phyloP scores from a whole-genome alignment of 2,888 invertebrate species.

The Girardia tigrina region DNA sequence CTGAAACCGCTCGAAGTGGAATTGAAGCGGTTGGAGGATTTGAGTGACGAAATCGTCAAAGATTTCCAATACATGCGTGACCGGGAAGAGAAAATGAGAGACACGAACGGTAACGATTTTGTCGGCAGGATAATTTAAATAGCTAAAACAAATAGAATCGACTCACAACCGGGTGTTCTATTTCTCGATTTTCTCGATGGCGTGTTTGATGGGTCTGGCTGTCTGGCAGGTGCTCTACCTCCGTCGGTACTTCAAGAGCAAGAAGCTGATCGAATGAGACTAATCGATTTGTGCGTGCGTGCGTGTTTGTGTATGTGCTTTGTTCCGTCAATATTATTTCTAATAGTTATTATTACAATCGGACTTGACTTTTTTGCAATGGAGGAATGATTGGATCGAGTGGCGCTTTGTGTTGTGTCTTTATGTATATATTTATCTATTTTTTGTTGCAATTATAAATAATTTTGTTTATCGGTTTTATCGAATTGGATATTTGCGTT shows the following conservation, averaged over 20 bases:
- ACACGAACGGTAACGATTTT: slow-evolving; percentile 71
- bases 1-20: slow-evolving; percentile 95
- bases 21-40: slow-evolving; percentile 78
- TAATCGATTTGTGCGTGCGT: too few species aligned
- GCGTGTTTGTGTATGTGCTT: too few species aligned
- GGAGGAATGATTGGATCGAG: too few species aligned
- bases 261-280: slow-evolving; percentile 85
- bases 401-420: too few species aligned
- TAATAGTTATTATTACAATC: too few species aligned
- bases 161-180: slow-evolving; percentile 89
- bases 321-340: too few species aligned
- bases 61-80: slow-evolving; percentile 91
- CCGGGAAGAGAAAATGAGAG: slow-evolving; percentile 91
- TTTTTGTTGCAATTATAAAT: too few species aligned
- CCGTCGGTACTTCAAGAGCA: slow-evolving; percentile 91
- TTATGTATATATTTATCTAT: too few species aligned
- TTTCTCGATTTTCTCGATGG: slow-evolving; percentile 93
- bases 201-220: slow-evolving; percentile 78
- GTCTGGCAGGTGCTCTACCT: slow-evolving; percentile 96
- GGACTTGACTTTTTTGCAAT: too few species aligned
- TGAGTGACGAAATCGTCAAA: slow-evolving; percentile 79
- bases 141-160: slow-evolving; percentile 74
- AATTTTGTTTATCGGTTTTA: too few species aligned
- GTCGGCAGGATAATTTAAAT: background rate
- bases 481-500: too few species aligned